A percentile compares a stretch with the other conserved stretches of the same genome.
Conservation (phyloP, 2,113 vertebrate genomes). For the Melanerpes formicivorus region DNA sequence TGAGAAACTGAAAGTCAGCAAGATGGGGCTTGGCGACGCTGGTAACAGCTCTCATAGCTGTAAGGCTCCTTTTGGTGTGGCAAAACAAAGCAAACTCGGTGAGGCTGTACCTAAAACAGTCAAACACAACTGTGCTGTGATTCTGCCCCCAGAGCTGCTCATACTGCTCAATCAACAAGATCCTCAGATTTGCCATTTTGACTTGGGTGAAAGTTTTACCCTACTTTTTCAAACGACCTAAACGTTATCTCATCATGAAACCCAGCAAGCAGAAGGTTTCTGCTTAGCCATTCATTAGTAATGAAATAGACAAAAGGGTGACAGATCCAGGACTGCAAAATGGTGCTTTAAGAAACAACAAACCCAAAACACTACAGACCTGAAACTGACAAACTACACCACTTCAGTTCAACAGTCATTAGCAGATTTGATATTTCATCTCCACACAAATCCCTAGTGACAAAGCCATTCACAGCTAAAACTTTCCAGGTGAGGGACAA, state of each 20-base stretch:
- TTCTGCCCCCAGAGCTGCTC: background rate
- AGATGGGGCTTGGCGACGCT: background rate
- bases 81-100: background rate
- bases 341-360: background rate
- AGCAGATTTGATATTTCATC: background rate
- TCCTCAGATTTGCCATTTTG: background rate
- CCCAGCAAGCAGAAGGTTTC: background rate
- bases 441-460: background rate
- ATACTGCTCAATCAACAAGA: background rate
- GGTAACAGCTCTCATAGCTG: rapidly evolving
- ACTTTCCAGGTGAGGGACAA: background rate
- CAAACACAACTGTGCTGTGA: background rate
- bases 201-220: background rate
- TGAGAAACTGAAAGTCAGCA: background rate
- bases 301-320: background rate
- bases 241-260: background rate
- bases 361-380: background rate
- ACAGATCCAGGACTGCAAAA: background rate
- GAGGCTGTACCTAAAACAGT: background rate
- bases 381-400: background rate
- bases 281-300: background rate
- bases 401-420: background rate
- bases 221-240: too few relatives aligned
- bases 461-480: background rate
- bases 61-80: background rate